Conservation (phyloP, 2,113 vertebrate species). For the Charadrius vociferus region DNA sequence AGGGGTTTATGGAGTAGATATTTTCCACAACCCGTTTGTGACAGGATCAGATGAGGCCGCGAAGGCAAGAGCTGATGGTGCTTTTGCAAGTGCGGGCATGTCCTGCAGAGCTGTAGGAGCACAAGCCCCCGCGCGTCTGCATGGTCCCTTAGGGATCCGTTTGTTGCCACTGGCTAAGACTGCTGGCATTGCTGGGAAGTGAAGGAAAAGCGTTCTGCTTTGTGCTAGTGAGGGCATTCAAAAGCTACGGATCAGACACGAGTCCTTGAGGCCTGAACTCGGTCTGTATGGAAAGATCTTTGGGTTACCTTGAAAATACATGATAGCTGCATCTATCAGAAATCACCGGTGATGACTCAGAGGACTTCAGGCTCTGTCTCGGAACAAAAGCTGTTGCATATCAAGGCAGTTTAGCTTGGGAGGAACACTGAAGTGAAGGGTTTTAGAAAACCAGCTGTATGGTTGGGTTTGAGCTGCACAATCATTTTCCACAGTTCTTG, state of each 20-base stretch:
- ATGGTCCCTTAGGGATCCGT: neutral
- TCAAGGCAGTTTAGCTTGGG: neutral
- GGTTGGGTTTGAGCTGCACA: neutral
- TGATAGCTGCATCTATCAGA: neutral
- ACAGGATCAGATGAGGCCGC: neutral
- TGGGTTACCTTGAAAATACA: neutral
- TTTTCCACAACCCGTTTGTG: neutral
- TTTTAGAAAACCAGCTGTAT: neutral
- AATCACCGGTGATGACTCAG: neutral
- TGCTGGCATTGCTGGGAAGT: neutral
- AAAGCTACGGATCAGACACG: neutral
- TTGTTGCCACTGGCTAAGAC: neutral
- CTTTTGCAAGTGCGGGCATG: neutral
- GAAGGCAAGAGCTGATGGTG: neutral
- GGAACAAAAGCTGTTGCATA: neutral
- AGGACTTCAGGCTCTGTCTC: neutral
- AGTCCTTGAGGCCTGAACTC: neutral
- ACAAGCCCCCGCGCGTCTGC: neutral
- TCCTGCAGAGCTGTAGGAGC: neutral
- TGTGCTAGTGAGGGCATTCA: neutral
- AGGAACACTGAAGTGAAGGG: neutral
- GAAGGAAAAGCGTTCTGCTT: neutral
- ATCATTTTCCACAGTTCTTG: neutral
- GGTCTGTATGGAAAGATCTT: neutral
- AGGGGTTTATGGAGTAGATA: neutral